These are phyloP conservation scores for Puntigrus tetrazona DNA, from an alignment of 2,113 vertebrate species.

Conservation along the genomic window DNA sequence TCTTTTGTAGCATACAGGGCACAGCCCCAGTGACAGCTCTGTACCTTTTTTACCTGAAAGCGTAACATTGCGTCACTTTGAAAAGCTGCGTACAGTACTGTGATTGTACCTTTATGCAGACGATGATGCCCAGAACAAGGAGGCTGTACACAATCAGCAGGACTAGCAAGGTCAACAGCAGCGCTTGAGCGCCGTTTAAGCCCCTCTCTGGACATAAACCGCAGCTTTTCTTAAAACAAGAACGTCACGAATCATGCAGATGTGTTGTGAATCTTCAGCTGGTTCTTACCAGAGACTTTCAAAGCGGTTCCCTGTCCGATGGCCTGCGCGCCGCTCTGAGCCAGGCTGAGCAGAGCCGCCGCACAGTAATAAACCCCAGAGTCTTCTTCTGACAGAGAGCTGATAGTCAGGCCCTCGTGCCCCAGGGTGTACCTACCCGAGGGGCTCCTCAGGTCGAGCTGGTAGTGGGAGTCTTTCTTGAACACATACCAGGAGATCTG, in stretches of 20 bases:
- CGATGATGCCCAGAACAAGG: slow-evolving; percentile 30
- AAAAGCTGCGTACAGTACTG: not conserved
- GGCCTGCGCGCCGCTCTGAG: not conserved
- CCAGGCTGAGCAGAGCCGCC: not conserved
- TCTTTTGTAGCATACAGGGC: too few relatives aligned
- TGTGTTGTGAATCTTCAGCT: not conserved
- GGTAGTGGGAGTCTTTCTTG: not conserved
- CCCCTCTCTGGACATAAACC: slow-evolving; percentile 25
- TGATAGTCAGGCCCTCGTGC: slow-evolving; percentile 1
- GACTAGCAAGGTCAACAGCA: slow-evolving; percentile 38
- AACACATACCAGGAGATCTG: slow-evolving; percentile 44
- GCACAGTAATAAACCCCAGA: slow-evolving; percentile 53
- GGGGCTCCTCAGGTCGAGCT: not conserved
- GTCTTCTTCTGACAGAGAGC: slow-evolving; percentile 17
- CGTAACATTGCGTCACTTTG: not conserved
- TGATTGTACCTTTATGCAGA: slow-evolving; percentile 44
- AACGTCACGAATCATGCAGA: not conserved
- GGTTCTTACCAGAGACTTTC: slow-evolving; percentile 42
- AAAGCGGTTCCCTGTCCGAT: slow-evolving; percentile 47
- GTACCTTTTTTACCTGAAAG: not conserved
- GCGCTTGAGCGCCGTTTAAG: not conserved
- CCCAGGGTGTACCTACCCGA: slow-evolving; percentile 13
- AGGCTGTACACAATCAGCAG: slow-evolving; percentile 49
- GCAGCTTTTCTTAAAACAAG: not conserved
- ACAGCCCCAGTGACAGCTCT: not conserved